Base-by-base conservation (phyloP, 2,797 vertebrate species). In the Siniperca obscura region DNA sequence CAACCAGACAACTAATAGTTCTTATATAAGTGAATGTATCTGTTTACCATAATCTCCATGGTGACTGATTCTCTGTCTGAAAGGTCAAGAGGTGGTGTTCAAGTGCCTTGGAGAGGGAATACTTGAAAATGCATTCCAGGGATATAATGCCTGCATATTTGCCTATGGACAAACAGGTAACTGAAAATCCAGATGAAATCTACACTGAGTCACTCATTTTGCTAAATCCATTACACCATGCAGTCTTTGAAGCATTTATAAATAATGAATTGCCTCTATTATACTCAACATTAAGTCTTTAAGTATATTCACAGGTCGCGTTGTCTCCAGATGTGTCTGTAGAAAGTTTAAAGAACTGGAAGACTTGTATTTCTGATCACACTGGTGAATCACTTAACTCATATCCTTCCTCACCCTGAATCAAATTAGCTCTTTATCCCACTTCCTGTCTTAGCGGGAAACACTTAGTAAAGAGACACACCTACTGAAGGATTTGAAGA, bases 121-220 rank as follows among this genome's bases (percentile, higher is more conserved):
- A 95, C 97, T 99, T 93, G 97, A 99, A 93, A 99, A 99, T 93
- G 98, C 98, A 92, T 99, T 99, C 97, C 98, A 99, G 93, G 98
- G 98, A 95, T 99, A 99, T 91, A 99, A 99, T 9, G 98, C 98
- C 93, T 99, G 98, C 93, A 99, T 99, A 94, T 99, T 99, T 95
- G 98, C 98, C 87, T 99, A 99, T 90, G 98, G 98, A 96, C 98
- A 99, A 95, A 99, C 98, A 95, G 98, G 98, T 99, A 95, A 95
- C 88, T 80, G 12, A 61, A 85, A 86, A 81, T 67, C 60, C 36
- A 81, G 52, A 76, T 48, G 0, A 53, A 65, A 52, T 42, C 19
- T 46, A 12, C 5, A 19, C 8, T n/a, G 4, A 73, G 4, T 68
- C 3, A 5, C 17, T 74, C 1, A 12, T 65, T 71, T 14, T 52